A percentile compares a stretch with the other conserved stretches of the same genome.
phyloP scores from a whole-genome alignment of 2,888 invertebrate species.

The Notodonta dromedarius region DNA sequence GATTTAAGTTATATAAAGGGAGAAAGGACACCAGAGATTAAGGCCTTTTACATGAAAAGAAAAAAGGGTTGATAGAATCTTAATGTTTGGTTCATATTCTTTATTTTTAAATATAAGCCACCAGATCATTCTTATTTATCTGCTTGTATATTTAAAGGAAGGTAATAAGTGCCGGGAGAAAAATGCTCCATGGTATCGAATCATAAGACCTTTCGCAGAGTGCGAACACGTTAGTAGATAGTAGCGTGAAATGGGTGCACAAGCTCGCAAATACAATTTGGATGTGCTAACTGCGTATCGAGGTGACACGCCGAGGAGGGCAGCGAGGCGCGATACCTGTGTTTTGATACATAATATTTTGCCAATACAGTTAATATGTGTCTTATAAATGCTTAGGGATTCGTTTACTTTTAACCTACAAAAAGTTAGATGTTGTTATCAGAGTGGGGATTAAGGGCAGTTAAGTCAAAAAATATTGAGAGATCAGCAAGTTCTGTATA shows the following conservation, averaged over 20 bases:
- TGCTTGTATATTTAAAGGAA: no score
- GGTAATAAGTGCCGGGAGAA: no score
- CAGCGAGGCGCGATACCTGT: neutral
- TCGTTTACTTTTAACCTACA: neutral
- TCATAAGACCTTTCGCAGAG: slow-evolving; percentile 14
- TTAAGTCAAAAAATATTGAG: no score
- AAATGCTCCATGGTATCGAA: slow-evolving; percentile 14
- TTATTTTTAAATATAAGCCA: no score
- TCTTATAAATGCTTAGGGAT: neutral
- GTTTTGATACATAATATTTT: neutral
- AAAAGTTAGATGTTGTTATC: neutral
- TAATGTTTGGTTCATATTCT: no score
- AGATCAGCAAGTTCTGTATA: no score
- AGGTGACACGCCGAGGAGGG: slow-evolving; percentile 27
- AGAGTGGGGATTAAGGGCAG: no score
- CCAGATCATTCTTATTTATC: no score
- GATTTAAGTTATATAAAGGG: neutral
- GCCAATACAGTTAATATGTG: neutral
- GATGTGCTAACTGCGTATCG: slow-evolving; percentile 53
- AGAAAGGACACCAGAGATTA: no score
- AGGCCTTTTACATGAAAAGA: no score
- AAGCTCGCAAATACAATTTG: slow-evolving; percentile 66
- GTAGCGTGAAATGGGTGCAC: slow-evolving; percentile 59
- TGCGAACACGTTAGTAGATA: slow-evolving; percentile 23
- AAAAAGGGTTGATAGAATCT: no score